A percentile compares a stretch with the other conserved stretches of the same genome.
Evolutionary conservation across 2,797 vertebrate genomes (phyloP).

Genomic region (Salarias fasciatus): DNA sequence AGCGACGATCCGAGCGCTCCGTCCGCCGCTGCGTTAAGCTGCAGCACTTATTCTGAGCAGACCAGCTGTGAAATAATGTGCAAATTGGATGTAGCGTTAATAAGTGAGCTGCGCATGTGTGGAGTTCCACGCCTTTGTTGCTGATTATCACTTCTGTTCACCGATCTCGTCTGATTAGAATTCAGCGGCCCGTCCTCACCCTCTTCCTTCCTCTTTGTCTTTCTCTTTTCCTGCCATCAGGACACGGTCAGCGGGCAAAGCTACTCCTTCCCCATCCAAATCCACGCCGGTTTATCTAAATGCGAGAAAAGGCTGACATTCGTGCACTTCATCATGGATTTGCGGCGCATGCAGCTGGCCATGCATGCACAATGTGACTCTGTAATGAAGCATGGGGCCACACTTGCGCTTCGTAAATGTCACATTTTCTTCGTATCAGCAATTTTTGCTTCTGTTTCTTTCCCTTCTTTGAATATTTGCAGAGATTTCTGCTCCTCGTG

Average conservation of each 20-base stretch:
- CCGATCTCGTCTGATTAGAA: conserved; percentile 59
- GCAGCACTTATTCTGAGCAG: conserved; percentile 4
- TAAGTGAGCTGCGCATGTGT: conserved; percentile 29
- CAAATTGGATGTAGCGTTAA: conserved; percentile 66
- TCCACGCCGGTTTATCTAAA: conserved; percentile 24
- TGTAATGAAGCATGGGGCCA: conserved; percentile 55
- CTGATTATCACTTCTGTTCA: conserved; percentile 59
- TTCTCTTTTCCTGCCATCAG: neutral
- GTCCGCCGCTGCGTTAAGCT: neutral
- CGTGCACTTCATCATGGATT: conserved; percentile 48
- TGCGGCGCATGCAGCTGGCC: conserved; percentile 38
- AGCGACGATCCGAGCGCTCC: neutral
- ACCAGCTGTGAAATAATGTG: conserved; percentile 42
- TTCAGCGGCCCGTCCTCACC: conserved; percentile 27
- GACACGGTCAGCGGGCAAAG: conserved; percentile 23
- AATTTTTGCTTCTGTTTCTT: conserved; percentile 6
- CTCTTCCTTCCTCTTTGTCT: conserved; percentile 17
- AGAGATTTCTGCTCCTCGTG: conserved; percentile 1
- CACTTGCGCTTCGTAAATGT: conserved; percentile 55
- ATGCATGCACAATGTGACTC: conserved; percentile 59
- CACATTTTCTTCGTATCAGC: conserved; percentile 53
- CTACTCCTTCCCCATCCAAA: conserved; percentile 44
- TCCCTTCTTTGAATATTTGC: neutral
- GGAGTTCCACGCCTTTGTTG: conserved; percentile 30
- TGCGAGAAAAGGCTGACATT: conserved; percentile 37